A percentile compares a stretch with the other conserved stretches of the same genome.
Conservation (phyloP, 2,888 invertebrate species). For the Coremacera marginata region DNA sequence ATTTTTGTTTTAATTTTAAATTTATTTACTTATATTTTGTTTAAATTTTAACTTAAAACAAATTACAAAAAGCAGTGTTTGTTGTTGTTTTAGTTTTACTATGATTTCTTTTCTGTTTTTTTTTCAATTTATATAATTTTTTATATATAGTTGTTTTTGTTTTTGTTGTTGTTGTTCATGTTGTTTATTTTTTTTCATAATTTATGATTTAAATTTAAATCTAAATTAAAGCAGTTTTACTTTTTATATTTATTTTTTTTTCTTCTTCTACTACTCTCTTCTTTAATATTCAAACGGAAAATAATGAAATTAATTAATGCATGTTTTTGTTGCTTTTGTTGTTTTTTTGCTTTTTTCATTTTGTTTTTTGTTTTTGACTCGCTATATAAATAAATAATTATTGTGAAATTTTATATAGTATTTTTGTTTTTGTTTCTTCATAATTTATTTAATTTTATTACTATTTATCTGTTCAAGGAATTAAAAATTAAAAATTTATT, state of each 20-base stretch:
- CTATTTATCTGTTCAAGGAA: slow-evolving; percentile 22
- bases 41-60: slow-evolving; percentile 64
- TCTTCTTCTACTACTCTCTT: too few species aligned
- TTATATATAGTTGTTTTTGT: neutral
- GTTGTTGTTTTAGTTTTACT: slow-evolving; percentile 53
- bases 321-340: slow-evolving; percentile 16
- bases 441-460: slow-evolving; percentile 8
- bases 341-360: slow-evolving; percentile 10
- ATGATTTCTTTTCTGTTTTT: slow-evolving; percentile 51
- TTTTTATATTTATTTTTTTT: slow-evolving; percentile 44
- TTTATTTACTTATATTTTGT: slow-evolving; percentile 46
- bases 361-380: slow-evolving; percentile 40
- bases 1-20: slow-evolving; percentile 42
- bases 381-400: slow-evolving; percentile 17
- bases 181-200: slow-evolving; percentile 44
- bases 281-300: neutral
- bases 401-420: slow-evolving; percentile 12
- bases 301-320: neutral
- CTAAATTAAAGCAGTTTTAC: slow-evolving; percentile 64
- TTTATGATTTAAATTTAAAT: slow-evolving; percentile 54
- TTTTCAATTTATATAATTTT: slow-evolving; percentile 43
- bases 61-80: slow-evolving; percentile 67
- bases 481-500: slow-evolving; percentile 7
- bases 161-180: slow-evolving; percentile 41
- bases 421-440: neutral